These are phyloP conservation scores for Synanthedon myopaeformis DNA, from an alignment of 2,888 invertebrate genomes.

Conservation along the genomic window DNA sequence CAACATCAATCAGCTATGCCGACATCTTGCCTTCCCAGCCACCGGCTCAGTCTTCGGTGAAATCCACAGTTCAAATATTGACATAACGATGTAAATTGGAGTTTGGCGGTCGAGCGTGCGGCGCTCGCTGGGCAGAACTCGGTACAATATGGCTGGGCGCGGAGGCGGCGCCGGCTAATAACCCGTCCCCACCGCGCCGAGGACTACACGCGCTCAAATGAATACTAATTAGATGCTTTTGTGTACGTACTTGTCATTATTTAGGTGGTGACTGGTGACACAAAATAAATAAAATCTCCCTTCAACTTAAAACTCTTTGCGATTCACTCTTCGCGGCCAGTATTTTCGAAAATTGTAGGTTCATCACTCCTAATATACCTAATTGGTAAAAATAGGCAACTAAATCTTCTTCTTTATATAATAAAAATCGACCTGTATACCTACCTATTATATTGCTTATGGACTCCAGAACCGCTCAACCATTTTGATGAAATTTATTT, in stretches of 20 bases:
- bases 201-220: constrained; percentile 66
- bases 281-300: not conserved
- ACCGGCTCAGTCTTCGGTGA: constrained; percentile 51
- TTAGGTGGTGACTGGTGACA: not conserved
- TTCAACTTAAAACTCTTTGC: not conserved
- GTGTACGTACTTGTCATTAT: constrained; percentile 38
- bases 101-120: constrained; percentile 48
- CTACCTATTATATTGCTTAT: no score
- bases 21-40: constrained; percentile 87
- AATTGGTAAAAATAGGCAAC: no score
- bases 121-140: constrained; percentile 61
- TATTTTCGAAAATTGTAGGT: not conserved
- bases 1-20: constrained; percentile 83
- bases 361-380: not conserved
- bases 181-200: constrained; percentile 69
- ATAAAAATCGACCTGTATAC: no score
- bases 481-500: no score
- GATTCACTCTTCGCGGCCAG: not conserved
- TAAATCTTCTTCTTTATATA: no score
- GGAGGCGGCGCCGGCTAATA: constrained; percentile 69
- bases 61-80: constrained; percentile 55
- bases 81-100: constrained; percentile 40
- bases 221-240: constrained; percentile 64
- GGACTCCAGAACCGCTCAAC: no score
- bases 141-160: constrained; percentile 67